phyloP scores from a whole-genome alignment of 2,888 invertebrate genomes.

The Hirtodrosophila confusa region DNA sequence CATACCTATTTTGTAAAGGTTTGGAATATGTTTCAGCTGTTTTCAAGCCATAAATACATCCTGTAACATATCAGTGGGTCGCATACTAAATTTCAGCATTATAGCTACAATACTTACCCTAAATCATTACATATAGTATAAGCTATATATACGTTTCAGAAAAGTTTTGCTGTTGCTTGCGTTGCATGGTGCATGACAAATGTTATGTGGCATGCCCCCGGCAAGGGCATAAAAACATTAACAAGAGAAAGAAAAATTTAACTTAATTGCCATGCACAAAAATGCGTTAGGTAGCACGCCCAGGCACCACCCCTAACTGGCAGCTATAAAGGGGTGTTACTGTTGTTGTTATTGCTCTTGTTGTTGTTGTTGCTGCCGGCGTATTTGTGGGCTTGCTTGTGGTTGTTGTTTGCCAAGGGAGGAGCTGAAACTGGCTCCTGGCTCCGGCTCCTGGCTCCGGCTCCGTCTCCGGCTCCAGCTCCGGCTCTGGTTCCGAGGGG shows the following conservation, averaged over 20 bases:
- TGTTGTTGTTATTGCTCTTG: slow-evolving; percentile 44
- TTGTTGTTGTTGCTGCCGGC: slow-evolving; percentile 36
- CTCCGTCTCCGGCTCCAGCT: not conserved
- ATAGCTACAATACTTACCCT: too few species aligned
- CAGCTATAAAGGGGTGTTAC: slow-evolving; percentile 59
- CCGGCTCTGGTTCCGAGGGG: not conserved
- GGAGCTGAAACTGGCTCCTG: not conserved
- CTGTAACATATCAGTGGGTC: too few species aligned
- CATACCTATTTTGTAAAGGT: too few species aligned
- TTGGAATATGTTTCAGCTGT: too few species aligned
- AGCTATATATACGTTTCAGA: too few species aligned
- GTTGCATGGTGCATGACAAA: slow-evolving; percentile 42
- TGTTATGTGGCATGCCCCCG: slow-evolving; percentile 25
- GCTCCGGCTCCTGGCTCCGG: not conserved
- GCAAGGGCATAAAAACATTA: slow-evolving; percentile 61
- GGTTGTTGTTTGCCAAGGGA: slow-evolving; percentile 31
- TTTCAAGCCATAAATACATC: too few species aligned
- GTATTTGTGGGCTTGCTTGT: slow-evolving; percentile 61
- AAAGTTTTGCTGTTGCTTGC: not conserved
- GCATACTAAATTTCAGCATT: too few species aligned
- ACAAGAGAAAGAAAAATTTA: slow-evolving; percentile 73
- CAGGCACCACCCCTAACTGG: not conserved
- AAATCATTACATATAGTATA: too few species aligned
- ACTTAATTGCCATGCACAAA: slow-evolving; percentile 72
- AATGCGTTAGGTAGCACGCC: slow-evolving; percentile 54